Conservation (phyloP, 2,113 vertebrate genomes). For the Sapajus apella region DNA sequence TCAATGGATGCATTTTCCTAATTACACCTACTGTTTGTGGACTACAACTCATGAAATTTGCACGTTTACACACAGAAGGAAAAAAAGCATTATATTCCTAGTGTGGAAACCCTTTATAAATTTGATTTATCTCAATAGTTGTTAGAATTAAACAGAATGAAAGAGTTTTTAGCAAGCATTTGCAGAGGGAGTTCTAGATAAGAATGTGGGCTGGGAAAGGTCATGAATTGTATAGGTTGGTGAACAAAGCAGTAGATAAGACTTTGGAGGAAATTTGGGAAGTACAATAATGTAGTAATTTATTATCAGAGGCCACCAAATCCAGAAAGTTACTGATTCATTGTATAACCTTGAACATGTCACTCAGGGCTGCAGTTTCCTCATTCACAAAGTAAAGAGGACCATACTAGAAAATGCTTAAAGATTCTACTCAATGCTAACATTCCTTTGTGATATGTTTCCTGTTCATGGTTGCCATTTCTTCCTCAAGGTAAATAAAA, state of each 20-base stretch:
- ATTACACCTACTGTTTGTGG: not conserved
- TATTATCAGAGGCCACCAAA: not conserved
- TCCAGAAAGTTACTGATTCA: not conserved
- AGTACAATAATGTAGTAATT: not conserved
- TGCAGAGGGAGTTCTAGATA: not conserved
- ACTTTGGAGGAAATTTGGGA: not conserved
- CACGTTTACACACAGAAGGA: not conserved
- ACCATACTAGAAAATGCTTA: not conserved
- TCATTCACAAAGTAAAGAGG: not conserved
- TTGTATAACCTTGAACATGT: not conserved
- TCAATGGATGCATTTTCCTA: not conserved
- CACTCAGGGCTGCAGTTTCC: not conserved
- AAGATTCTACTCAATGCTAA: not conserved
- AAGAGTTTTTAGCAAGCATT: not conserved
- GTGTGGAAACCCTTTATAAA: not conserved
- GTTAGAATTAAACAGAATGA: not conserved
- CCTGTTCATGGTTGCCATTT: not conserved
- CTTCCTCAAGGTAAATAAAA: not conserved
- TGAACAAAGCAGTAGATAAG: not conserved
- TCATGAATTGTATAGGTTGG: not conserved
- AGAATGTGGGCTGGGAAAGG: not conserved
- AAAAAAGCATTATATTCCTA: not conserved
- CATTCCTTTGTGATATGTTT: not conserved
- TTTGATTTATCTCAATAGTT: not conserved
- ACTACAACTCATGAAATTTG: conserved; percentile 1